phyloP scores from a whole-genome alignment of 2,797 vertebrate species.

The Gadopsis marmoratus region DNA sequence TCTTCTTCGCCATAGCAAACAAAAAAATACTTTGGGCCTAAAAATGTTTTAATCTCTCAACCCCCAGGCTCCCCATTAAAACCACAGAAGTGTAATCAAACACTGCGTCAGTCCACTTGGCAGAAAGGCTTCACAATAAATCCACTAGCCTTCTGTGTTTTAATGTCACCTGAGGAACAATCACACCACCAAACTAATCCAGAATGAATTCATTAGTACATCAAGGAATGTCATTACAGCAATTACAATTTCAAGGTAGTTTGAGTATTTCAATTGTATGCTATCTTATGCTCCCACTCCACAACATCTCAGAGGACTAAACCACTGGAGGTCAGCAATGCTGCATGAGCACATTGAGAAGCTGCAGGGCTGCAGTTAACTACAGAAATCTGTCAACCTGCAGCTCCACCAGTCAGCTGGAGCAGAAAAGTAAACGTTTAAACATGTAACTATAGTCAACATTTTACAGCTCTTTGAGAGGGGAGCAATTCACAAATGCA shows the following conservation, averaged over 20 bases:
- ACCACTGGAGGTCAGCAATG: conserved; percentile 75
- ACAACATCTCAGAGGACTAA: neutral
- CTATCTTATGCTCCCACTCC: neutral
- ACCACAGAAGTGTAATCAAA: neutral
- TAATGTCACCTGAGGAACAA: conserved; percentile 1
- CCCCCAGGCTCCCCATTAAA: neutral
- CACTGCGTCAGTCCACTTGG: neutral
- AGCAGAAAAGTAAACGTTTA: neutral
- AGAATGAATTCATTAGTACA: conserved; percentile 12
- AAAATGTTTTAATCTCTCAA: neutral
- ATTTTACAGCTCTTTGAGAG: neutral
- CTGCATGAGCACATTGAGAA: conserved; percentile 75
- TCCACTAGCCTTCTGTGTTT: neutral
- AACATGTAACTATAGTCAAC: neutral
- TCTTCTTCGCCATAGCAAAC: neutral
- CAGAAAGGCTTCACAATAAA: conserved; percentile 8
- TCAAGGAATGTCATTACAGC: neutral
- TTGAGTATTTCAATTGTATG: neutral
- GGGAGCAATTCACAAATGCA: too few species aligned
- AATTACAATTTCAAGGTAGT: neutral
- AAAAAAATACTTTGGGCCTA: too few species aligned
- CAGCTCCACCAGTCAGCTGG: too few species aligned
- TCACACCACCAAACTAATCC: conserved; percentile 42
- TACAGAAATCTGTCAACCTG: neutral
- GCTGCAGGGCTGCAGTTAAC: conserved; percentile 21